Conservation (phyloP, 30 jellyfish, hydroid and myxozoan genomes). For the Pseudorhiza aurosa region DNA sequence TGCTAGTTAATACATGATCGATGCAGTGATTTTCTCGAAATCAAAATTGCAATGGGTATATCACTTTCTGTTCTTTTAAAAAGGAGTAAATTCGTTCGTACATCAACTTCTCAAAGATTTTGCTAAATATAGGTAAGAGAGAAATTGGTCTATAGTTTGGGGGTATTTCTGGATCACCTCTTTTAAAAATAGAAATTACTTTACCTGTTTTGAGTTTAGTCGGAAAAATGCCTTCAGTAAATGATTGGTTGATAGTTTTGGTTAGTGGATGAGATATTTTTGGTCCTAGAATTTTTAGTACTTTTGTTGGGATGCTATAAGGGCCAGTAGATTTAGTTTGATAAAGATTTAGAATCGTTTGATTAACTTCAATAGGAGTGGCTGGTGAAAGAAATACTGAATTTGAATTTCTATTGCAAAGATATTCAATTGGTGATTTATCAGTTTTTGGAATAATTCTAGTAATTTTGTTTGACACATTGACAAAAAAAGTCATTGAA, state of each 20-base stretch:
- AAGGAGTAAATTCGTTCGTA: slow-evolving; percentile 48
- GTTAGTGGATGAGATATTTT: slow-evolving; percentile 13
- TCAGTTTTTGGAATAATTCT: neutral
- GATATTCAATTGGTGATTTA: neutral
- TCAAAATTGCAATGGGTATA: slow-evolving; percentile 52
- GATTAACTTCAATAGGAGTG: slow-evolving; percentile 18
- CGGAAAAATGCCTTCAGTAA: slow-evolving; percentile 24
- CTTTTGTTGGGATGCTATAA: slow-evolving; percentile 38
- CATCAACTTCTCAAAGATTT: slow-evolving; percentile 63
- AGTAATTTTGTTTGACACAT: neutral
- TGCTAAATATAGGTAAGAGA: slow-evolving; percentile 40
- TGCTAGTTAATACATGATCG: slow-evolving; percentile 43
- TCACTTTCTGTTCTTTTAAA: slow-evolving; percentile 16
- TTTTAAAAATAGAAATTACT: slow-evolving; percentile 37
- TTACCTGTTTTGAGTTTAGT: slow-evolving; percentile 14
- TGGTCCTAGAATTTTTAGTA: slow-evolving; percentile 14
- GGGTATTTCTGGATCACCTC: slow-evolving; percentile 33
- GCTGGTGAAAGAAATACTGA: slow-evolving; percentile 29
- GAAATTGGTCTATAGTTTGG: slow-evolving; percentile 57
- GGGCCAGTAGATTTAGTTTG: slow-evolving; percentile 42
- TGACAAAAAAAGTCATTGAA: slow-evolving; percentile 8
- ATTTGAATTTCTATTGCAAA: neutral
- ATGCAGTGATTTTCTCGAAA: slow-evolving; percentile 25
- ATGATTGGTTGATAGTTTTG: slow-evolving; percentile 6
- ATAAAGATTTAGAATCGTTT: neutral